These are phyloP conservation scores for Ailuropoda melanoleuca DNA, from an alignment of 2,113 vertebrate species.

Conservation along the genomic window DNA sequence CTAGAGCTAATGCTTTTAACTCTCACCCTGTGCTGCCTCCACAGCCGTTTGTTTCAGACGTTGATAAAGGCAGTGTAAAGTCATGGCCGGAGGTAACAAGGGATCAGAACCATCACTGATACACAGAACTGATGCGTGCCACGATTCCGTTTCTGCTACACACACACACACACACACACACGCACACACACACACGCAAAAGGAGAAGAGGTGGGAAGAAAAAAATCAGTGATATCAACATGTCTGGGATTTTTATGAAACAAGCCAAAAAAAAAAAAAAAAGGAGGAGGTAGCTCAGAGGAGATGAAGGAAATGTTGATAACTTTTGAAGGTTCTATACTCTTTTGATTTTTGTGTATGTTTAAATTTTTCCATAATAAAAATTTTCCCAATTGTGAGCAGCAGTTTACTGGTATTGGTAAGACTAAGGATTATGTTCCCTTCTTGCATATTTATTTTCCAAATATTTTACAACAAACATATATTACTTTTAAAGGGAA, in stretches of 20 bases:
- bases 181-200: background rate
- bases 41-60: background rate
- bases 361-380: background rate
- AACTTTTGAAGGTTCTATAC: background rate
- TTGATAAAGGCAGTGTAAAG: background rate
- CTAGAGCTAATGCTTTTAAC: constrained; percentile 3
- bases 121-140: background rate
- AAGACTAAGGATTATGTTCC: background rate
- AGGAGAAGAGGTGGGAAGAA: background rate
- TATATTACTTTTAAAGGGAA: background rate
- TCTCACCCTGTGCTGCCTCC: background rate
- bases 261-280: background rate
- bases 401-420: background rate
- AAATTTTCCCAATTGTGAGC: constrained; percentile 37
- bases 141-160: background rate
- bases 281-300: background rate
- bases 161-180: background rate
- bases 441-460: background rate
- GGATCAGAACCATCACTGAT: background rate
- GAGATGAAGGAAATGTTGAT: background rate
- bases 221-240: background rate
- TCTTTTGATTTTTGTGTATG: background rate
- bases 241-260: constrained; percentile 15
- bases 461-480: background rate
- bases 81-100: background rate